Conservation (phyloP, 2,888 invertebrate species). For the Pandemis corylana region DNA sequence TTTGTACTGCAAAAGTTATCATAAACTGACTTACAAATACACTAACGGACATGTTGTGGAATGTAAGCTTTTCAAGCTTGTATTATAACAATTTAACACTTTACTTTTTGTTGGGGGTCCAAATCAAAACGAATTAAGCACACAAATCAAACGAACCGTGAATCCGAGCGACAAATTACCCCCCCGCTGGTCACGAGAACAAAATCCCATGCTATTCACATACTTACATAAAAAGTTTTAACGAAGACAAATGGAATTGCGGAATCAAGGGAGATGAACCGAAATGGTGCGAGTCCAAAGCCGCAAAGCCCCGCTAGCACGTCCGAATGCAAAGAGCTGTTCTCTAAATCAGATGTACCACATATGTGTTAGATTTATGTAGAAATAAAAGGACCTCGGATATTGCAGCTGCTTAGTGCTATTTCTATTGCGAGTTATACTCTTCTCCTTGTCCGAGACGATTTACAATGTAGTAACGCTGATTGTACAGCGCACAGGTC, state of each 20-base stretch:
- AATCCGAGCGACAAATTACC: conserved; percentile 7
- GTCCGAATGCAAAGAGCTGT: conserved; percentile 69
- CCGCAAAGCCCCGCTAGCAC: conserved; percentile 64
- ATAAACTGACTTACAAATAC: too few relatives aligned
- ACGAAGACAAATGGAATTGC: conserved; percentile 46
- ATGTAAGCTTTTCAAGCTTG: too few relatives aligned
- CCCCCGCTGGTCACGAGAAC: neutral
- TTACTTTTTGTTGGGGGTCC: neutral
- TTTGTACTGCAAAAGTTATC: too few relatives aligned
- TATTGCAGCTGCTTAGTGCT: conserved; percentile 67
- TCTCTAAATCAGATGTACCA: conserved; percentile 76
- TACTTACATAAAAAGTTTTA: conserved; percentile 12
- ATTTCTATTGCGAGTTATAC: conserved; percentile 70
- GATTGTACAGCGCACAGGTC: too few relatives aligned
- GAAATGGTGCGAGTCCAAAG: conserved; percentile 56
- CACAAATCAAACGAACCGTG: neutral
- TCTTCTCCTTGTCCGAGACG: too few relatives aligned
- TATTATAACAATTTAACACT: neutral
- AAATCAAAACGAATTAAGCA: neutral
- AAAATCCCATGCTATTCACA: conserved; percentile 4
- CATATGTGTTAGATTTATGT: conserved; percentile 64
- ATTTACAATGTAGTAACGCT: too few relatives aligned
- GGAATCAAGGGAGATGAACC: conserved; percentile 53
- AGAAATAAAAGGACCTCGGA: conserved; percentile 73
- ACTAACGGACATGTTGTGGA: too few relatives aligned